Base-by-base conservation (phyloP, 2,888 invertebrate genomes). In the Callyntrura sp. region DNA sequence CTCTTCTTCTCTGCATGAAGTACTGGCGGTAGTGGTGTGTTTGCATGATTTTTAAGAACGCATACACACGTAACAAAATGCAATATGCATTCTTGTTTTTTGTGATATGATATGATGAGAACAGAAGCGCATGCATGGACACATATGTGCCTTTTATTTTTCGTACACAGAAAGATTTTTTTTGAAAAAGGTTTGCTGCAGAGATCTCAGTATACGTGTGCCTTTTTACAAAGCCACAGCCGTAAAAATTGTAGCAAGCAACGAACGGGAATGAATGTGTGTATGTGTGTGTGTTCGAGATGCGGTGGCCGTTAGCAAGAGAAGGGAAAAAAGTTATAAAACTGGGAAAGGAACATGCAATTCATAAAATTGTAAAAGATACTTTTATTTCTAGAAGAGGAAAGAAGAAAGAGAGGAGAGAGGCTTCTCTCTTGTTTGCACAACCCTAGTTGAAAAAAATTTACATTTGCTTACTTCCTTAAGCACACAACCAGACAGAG, bases 301-400 rank as follows among this genome's bases (percentile, higher is more conserved):
- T 73, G 8, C 73, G 17, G 20, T 55, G 55, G 43, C 45, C 43
- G 73, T 45, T 45, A 20, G 73, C 43, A 73, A 43, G 45, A 45
- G 76, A 45, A 25, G 17, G 17, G n/a, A 20, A 48, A 65, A 78
- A 60, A 62, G 78, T 78, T 65, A 78, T 68, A 86, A 86, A 78
- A 78, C 25, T n/a, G 25, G 48, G 76, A 85, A 79, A 48, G 48
- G 68, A 79, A 68, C 86, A 35, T 78, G 51, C 55, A 68, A 86
- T 65, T 79, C 86, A 86, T 86, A 79, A 86, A 86, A 86, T 51
- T 25, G 51, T 76, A 62, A 78, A 48, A 65, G 79, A 86, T 45
- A 28, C 45, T 25, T 43, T 28, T 85, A 70, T 51, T 51, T 1
- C 12, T 1, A 14, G n/a, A 11, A 62, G 17, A 43, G 17, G 5